Evolutionary conservation across 1,140 invertebrate species (phyloP).

Genomic region (Drosophila miranda): DNA sequence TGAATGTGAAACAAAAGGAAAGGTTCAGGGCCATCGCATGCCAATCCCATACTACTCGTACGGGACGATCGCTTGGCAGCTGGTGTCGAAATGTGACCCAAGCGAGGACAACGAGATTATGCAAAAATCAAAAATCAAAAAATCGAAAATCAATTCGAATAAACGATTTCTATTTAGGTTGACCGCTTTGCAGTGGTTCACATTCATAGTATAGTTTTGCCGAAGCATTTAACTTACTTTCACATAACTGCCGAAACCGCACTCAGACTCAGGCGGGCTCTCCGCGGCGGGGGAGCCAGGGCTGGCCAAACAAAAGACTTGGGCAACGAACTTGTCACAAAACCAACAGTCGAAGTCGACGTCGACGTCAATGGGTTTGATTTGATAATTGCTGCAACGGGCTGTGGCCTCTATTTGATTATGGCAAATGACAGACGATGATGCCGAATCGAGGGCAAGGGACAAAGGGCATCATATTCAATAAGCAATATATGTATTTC

Average conservation of each 20-base stretch:
- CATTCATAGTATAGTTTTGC: slow-evolving; percentile 53
- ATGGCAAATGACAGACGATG: slow-evolving; percentile 32
- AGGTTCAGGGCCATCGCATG: slow-evolving; percentile 41
- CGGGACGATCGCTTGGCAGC: slow-evolving; percentile 4
- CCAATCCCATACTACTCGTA: not conserved
- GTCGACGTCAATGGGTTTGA: slow-evolving; percentile 55
- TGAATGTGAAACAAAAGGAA: slow-evolving; percentile 20
- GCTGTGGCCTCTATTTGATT: slow-evolving; percentile 59
- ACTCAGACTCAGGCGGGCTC: not conserved
- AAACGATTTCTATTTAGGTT: slow-evolving; percentile 78
- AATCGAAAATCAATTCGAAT: slow-evolving; percentile 39
- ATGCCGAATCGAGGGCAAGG: not conserved
- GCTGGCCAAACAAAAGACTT: slow-evolving; percentile 72
- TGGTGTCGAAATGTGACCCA: slow-evolving; percentile 49
- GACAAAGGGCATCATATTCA: slow-evolving; percentile 22
- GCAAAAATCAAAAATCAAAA: slow-evolving; percentile 43
- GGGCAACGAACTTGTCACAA: slow-evolving; percentile 75
- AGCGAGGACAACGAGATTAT: slow-evolving; percentile 28
- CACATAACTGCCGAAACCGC: slow-evolving; percentile 52
- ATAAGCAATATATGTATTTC: not conserved
- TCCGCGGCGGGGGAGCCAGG: not conserved
- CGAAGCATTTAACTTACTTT: slow-evolving; percentile 75
- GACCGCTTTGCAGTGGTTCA: slow-evolving; percentile 70
- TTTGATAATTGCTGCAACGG: slow-evolving; percentile 71
- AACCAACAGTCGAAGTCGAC: slow-evolving; percentile 44